Percentiles rank a stretch among this genome's conserved stretches.
phyloP scores from a whole-genome alignment of 2,797 vertebrate genomes.

The Sebastes trivittatus region DNA sequence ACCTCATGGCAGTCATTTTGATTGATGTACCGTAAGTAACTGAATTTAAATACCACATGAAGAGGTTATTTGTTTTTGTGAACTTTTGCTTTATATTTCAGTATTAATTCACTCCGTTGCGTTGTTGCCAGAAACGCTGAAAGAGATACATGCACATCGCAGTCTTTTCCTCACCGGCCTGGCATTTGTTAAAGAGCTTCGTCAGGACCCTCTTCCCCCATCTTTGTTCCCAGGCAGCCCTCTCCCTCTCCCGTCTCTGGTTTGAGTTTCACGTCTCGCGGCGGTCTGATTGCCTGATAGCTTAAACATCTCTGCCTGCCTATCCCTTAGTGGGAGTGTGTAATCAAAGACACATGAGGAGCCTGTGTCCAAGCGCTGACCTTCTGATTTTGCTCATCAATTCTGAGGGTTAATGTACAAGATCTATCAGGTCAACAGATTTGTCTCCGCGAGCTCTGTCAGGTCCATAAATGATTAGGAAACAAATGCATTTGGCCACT shows the following conservation, averaged over 20 bases:
- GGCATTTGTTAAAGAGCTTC: constrained; percentile 71
- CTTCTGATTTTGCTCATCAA: constrained; percentile 83
- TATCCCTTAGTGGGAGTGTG: constrained; percentile 73
- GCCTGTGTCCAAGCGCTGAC: constrained; percentile 77
- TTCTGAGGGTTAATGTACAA: constrained; percentile 75
- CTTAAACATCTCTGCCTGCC: constrained; percentile 79
- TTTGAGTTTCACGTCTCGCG: constrained; percentile 82
- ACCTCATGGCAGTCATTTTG: constrained; percentile 27
- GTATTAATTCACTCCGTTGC: constrained; percentile 47
- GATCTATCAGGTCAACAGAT: constrained; percentile 73
- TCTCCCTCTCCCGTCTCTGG: constrained; percentile 70
- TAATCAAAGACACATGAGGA: constrained; percentile 85
- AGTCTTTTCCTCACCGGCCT: constrained; percentile 62
- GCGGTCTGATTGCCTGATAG: constrained; percentile 82
- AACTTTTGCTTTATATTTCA: constrained; percentile 50
- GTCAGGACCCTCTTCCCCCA: constrained; percentile 45
- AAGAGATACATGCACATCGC: constrained; percentile 62
- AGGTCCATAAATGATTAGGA: constrained; percentile 60
- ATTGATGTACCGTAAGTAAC: constrained; percentile 50
- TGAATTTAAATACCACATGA: constrained; percentile 53
- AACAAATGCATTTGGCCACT: constrained; percentile 50
- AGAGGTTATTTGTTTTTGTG: constrained; percentile 47
- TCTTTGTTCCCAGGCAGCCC: constrained; percentile 66
- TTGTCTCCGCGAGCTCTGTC: constrained; percentile 60
- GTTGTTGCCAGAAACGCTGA: constrained; percentile 48